Evolutionary conservation across 2,113 vertebrate species (phyloP).

Genomic region (Halcyon malimbica): DNA sequence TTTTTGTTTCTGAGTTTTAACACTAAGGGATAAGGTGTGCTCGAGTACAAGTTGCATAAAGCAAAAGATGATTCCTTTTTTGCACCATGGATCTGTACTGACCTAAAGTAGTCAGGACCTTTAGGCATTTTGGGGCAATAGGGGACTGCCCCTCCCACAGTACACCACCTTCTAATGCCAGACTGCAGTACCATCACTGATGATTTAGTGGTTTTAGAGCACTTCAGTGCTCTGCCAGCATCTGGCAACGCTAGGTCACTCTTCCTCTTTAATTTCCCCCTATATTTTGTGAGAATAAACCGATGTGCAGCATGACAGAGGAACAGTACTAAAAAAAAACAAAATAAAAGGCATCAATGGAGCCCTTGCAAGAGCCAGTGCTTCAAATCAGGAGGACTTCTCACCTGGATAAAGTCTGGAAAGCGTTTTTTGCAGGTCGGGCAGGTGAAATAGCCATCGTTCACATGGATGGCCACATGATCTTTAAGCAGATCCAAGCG

Average conservation of each 20-base stretch:
- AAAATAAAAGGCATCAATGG: background rate
- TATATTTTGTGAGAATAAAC: background rate
- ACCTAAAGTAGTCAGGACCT: background rate
- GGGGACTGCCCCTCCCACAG: background rate
- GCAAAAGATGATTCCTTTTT: background rate
- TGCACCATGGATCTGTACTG: background rate
- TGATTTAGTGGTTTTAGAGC: background rate
- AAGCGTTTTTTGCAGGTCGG: constrained; percentile 96
- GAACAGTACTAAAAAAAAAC: background rate
- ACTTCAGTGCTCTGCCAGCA: background rate
- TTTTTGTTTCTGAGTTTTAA: background rate
- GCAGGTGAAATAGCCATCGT: constrained; percentile 90
- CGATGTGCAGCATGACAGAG: background rate
- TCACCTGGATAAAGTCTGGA: constrained; percentile 95
- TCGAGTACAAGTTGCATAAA: background rate
- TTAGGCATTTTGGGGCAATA: background rate
- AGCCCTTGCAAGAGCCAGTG: background rate
- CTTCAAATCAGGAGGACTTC: background rate
- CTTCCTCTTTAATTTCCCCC: background rate
- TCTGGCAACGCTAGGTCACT: background rate
- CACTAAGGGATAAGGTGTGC: background rate
- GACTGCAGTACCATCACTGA: background rate
- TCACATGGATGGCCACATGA: constrained; percentile 88
- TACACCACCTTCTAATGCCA: background rate
- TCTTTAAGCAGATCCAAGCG: constrained; percentile 92